Base-by-base conservation (phyloP, 1,140 invertebrate genomes). In the Drosophila quadrilineata region DNA sequence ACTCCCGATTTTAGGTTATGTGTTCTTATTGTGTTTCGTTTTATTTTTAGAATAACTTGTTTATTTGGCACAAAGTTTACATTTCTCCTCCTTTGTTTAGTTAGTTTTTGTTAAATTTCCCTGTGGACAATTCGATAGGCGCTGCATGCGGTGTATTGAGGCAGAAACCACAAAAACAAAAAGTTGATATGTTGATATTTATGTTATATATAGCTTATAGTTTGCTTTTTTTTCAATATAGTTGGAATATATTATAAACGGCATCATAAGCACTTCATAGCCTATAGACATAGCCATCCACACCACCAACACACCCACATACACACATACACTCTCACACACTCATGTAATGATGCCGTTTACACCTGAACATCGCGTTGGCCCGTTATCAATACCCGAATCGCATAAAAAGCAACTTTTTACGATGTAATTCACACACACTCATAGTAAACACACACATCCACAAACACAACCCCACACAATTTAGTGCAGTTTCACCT, bases 371-470 rank as follows among this genome's bases (percentile, higher is more conserved):
- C 76, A 82, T 82, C 66, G 71, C 76, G 71, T 54, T 69, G 68
- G 68, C 38, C 52, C 65, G 59, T 84, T 84, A 77, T 85, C 79
- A 85, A 85, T 79, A 65, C 50, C 79, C 71, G 66, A 65, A 84
- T 67, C 79, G 54, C 71, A 79, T 84, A 79, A 71, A 71, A 85
- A 41, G 53, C 74, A 85, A 71, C 29, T 63, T 84, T 84, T 84
- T 84, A 84, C 79, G 79, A 85, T 74, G 77, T 84, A 68, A 84
- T 75, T 79, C 71, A 59, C 74, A 77, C 70, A 53, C 77, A 60
- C 43, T 64, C 52, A 3, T 29, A 43, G 29, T 6, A 29, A 2
- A 9, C 29, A 50, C 5, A 17, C 22, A 19, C 49, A 17, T 19
- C 31, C 33, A 57, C 31, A 31, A 12, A 40, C 33, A 33, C 16